Percentiles rank a stretch among this genome's conserved stretches.
phyloP scores from a whole-genome alignment of 2,888 invertebrate species.

The Eudemis profundana region DNA sequence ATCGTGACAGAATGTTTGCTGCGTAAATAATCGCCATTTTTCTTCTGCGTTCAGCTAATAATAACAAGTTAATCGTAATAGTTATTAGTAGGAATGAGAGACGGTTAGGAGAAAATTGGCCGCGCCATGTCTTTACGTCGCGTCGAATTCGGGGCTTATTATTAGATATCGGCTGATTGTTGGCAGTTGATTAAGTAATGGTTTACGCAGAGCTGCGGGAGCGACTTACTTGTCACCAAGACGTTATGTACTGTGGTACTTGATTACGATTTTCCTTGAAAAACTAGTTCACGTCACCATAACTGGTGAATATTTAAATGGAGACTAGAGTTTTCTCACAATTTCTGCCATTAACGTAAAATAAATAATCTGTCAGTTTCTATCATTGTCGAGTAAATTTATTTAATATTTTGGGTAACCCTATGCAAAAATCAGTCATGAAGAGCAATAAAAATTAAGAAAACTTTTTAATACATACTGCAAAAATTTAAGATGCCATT shows the following conservation, averaged over 20 bases:
- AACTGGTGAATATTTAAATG: no score
- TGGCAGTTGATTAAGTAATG: slow-evolving; percentile 38
- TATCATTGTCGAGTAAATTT: no score
- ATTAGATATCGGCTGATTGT: slow-evolving; percentile 45
- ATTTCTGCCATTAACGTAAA: no score
- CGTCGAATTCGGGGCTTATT: slow-evolving; percentile 64
- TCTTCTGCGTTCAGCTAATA: slow-evolving; percentile 66
- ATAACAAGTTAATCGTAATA: slow-evolving; percentile 71
- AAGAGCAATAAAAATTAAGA: no score
- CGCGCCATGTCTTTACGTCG: slow-evolving; percentile 52
- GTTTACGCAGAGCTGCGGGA: slow-evolving; percentile 40
- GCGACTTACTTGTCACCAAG: slow-evolving; percentile 19
- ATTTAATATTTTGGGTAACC: no score
- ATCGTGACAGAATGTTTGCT: slow-evolving; percentile 72
- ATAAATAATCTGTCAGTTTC: no score
- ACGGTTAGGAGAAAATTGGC: slow-evolving; percentile 61
- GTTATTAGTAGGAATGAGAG: slow-evolving; percentile 62
- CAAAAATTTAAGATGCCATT: no score
- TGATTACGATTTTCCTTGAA: slow-evolving; percentile 47
- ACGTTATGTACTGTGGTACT: slow-evolving; percentile 45
- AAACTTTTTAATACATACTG: no score
- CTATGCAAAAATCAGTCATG: no score
- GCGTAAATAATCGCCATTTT: slow-evolving; percentile 72
- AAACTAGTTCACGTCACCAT: no score
- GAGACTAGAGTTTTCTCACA: no score